phyloP scores from a whole-genome alignment of 2,797 vertebrate species.

The Podargus strigoides region DNA sequence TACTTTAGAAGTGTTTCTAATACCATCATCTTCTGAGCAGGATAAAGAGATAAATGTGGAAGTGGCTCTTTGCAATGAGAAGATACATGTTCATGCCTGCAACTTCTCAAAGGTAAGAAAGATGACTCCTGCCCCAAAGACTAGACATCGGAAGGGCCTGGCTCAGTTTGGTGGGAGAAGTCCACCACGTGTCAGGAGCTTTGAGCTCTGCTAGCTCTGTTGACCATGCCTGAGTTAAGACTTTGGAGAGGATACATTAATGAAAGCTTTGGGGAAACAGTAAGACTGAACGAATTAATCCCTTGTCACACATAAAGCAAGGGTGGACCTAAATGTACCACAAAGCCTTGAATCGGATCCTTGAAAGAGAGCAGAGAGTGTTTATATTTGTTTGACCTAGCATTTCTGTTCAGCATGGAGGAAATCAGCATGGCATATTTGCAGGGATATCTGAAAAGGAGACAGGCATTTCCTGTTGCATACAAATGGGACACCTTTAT shows the following conservation, averaged over 20 bases:
- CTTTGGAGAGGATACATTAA: too few species aligned
- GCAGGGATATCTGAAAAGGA: conserved; percentile 71
- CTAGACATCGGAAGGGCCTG: neutral
- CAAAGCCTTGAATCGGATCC: neutral
- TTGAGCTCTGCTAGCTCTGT: neutral
- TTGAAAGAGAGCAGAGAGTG: neutral
- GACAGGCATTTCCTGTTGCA: conserved; percentile 72
- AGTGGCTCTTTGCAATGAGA: neutral
- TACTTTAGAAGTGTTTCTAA: neutral
- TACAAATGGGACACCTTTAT: conserved; percentile 73
- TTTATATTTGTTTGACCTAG: conserved; percentile 3
- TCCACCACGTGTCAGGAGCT: neutral
- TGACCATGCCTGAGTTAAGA: too few species aligned
- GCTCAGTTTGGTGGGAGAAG: neutral
- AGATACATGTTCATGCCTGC: conserved; percentile 11
- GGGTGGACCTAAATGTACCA: neutral
- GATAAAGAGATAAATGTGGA: neutral
- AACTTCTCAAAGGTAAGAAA: neutral
- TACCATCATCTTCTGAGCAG: neutral
- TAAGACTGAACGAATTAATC: neutral
- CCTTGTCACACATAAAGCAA: neutral
- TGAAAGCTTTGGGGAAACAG: neutral
- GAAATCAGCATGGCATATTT: conserved; percentile 64
- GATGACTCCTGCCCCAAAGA: neutral
- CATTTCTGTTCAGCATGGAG: neutral